phyloP scores from a whole-genome alignment of 2,888 invertebrate genomes.

The Cosmia pyralina region DNA sequence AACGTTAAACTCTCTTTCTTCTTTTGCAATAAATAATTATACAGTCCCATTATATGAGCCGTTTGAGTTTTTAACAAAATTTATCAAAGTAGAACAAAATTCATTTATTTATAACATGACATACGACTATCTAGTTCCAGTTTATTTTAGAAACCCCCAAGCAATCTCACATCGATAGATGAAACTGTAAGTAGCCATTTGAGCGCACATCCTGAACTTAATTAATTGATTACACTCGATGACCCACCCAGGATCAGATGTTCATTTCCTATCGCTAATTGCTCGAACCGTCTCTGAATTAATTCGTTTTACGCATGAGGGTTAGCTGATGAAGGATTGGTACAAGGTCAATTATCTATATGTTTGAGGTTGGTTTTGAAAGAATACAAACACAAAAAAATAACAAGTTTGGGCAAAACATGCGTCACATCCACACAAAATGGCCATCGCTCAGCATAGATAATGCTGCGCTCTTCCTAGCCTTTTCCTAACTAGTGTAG shows the following conservation, averaged over 20 bases:
- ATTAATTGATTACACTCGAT: slow-evolving; percentile 56
- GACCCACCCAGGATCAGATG: slow-evolving; percentile 47
- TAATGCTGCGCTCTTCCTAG: too few species aligned
- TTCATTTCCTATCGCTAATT: slow-evolving; percentile 63
- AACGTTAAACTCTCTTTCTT: background rate
- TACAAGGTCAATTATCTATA: background rate
- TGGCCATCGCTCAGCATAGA: too few species aligned
- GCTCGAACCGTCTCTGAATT: slow-evolving; percentile 52
- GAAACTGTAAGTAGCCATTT: slow-evolving; percentile 43
- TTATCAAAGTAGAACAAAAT: background rate
- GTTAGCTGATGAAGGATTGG: slow-evolving; percentile 5
- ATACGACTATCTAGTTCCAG: background rate
- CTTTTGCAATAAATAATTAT: background rate
- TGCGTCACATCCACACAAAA: too few species aligned
- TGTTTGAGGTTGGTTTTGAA: background rate
- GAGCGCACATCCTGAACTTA: slow-evolving; percentile 46
- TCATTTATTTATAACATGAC: background rate
- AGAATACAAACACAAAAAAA: too few species aligned
- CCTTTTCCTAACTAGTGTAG: too few species aligned
- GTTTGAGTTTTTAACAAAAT: background rate
- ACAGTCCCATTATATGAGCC: background rate
- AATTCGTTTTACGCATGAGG: slow-evolving; percentile 48
- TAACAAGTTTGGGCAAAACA: too few species aligned
- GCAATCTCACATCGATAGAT: slow-evolving; percentile 19
- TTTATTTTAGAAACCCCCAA: slow-evolving; percentile 1